phyloP scores from a whole-genome alignment of 2,797 vertebrate genomes.

The Xerus rutilus region DNA sequence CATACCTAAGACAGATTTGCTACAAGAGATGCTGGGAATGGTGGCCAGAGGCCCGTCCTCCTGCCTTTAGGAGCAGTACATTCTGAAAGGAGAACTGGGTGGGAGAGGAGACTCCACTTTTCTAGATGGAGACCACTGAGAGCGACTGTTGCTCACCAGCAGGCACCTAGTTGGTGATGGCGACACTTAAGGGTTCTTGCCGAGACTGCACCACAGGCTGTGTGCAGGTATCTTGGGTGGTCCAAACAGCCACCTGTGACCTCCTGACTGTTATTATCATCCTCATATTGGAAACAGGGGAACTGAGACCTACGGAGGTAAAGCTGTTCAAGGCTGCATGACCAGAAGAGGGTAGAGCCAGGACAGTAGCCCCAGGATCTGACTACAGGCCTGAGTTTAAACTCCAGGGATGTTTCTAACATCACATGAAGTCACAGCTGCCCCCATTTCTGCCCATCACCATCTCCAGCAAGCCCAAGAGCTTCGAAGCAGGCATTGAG shows the following conservation, averaged over 20 bases:
- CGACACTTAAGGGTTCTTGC: accelerated
- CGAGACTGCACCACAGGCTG: not conserved
- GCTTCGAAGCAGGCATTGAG: not conserved
- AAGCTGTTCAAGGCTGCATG: not conserved
- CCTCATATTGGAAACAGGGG: not conserved
- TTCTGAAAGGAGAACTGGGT: not conserved
- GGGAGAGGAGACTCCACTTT: not conserved
- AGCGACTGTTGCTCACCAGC: accelerated
- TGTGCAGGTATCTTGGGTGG: not conserved
- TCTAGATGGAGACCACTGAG: not conserved
- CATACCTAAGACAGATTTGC: not conserved
- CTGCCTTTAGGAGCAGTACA: not conserved
- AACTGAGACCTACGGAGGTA: not conserved
- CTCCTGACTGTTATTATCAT: not conserved
- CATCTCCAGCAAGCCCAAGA: not conserved
- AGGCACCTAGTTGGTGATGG: not conserved
- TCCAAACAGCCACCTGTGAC: not conserved
- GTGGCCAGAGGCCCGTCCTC: too few species aligned
- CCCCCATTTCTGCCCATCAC: too few species aligned
- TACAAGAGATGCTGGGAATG: accelerated
- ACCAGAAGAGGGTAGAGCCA: not conserved
- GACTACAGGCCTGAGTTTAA: not conserved
- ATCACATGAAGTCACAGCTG: not conserved
- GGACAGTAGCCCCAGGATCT: not conserved
- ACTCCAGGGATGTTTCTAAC: not conserved